Evolutionary conservation across 2,888 invertebrate genomes (phyloP).

Genomic region (Strigamia maritima): DNA sequence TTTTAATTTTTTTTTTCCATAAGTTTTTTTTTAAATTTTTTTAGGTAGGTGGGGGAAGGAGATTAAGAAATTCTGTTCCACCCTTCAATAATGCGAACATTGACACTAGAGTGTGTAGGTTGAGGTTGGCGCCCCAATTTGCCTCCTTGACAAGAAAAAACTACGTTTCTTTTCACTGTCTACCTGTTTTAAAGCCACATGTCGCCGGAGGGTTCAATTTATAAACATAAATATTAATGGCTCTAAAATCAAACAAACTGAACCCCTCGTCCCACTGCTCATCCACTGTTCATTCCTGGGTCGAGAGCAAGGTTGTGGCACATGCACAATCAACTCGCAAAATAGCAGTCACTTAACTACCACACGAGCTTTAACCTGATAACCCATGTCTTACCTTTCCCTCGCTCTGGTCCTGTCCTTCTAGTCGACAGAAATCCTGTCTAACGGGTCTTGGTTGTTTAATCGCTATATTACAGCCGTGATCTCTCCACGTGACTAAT

Average conservation of each 20-base stretch:
- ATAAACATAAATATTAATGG: conserved; percentile 11
- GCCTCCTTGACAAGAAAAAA: conserved; percentile 7
- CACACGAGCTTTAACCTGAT: not conserved
- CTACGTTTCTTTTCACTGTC: not conserved
- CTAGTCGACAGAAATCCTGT: not conserved
- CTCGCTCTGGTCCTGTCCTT: not conserved
- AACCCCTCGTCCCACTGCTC: not conserved
- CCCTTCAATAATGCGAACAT: conserved; percentile 16
- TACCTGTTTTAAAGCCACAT: conserved; percentile 12
- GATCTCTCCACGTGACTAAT: not conserved
- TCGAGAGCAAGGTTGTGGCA: not conserved
- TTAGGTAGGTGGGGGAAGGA: no score
- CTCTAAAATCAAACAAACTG: not conserved
- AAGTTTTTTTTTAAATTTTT: not conserved
- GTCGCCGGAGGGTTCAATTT: not conserved
- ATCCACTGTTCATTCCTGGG: conserved; percentile 7
- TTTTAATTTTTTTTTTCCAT: not conserved
- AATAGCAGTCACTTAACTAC: not conserved
- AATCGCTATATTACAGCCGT: not conserved
- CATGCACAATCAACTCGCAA: conserved; percentile 3
- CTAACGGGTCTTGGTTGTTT: not conserved
- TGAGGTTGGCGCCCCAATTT: conserved; percentile 1
- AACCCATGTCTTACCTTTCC: not conserved
- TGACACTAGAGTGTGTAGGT: not conserved
- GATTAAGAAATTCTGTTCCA: not conserved